A percentile compares a stretch with the other conserved stretches of the same genome.
These are phyloP conservation scores for Oophaga sylvatica DNA, from an alignment of 2,797 vertebrate genomes.

Conservation along the genomic window DNA sequence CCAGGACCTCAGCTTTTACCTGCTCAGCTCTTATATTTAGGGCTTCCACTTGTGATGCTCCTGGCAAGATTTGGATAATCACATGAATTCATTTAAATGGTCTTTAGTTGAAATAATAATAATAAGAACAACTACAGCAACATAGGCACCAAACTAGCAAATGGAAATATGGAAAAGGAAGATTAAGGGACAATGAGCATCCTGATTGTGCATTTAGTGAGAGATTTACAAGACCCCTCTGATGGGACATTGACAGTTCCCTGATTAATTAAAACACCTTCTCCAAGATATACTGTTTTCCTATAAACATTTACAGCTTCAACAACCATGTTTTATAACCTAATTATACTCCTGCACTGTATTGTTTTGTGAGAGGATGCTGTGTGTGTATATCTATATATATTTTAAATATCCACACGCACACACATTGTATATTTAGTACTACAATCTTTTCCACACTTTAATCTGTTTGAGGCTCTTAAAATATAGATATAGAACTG, in stretches of 20 bases:
- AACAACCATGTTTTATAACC: slow-evolving; percentile 56
- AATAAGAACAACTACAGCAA: neutral
- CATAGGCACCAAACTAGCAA: neutral
- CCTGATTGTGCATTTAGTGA: slow-evolving; percentile 39
- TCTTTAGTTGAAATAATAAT: neutral
- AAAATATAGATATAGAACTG: neutral
- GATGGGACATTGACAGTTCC: slow-evolving; percentile 57
- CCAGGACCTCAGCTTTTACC: neutral
- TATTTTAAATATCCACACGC: neutral
- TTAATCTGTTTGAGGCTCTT: neutral
- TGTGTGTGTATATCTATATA: neutral
- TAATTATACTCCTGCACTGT: slow-evolving; percentile 45
- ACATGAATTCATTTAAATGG: neutral
- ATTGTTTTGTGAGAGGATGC: slow-evolving; percentile 4
- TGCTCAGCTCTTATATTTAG: neutral
- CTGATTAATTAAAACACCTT: slow-evolving; percentile 51
- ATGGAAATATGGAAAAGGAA: neutral
- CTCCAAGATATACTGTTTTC: slow-evolving; percentile 56
- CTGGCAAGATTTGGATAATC: neutral
- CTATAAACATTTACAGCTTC: slow-evolving; percentile 58
- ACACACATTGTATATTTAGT: no score
- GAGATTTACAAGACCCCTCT: slow-evolving; percentile 46
- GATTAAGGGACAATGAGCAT: slow-evolving; percentile 20
- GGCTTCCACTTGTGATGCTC: neutral
- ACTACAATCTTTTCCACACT: neutral